A percentile compares a stretch with the other conserved stretches of the same genome.
These are phyloP conservation scores for Xestia ashworthii DNA, from an alignment of 2,888 invertebrate species.

Conservation along the genomic window DNA sequence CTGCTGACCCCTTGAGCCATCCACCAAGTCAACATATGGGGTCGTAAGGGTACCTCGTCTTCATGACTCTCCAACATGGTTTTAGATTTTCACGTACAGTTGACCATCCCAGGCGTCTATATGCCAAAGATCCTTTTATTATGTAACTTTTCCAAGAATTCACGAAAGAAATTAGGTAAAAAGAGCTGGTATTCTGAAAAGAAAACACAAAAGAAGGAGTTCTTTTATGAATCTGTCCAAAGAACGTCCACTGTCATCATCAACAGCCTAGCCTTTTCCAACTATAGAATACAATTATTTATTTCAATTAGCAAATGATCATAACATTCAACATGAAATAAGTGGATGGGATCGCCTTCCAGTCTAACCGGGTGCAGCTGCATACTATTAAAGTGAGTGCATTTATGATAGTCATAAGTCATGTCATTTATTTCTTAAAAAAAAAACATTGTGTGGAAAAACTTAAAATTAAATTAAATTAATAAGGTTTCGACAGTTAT, in stretches of 20 bases:
- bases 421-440: too few relatives aligned
- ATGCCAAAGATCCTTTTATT: slow-evolving; percentile 23
- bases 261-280: neutral
- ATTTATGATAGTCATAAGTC: too few relatives aligned
- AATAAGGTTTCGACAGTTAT: too few relatives aligned
- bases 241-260: neutral
- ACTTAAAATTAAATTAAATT: too few relatives aligned
- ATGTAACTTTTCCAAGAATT: neutral
- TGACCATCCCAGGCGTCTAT: slow-evolving; percentile 65
- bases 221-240: neutral
- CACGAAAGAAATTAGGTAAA: neutral
- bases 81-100: slow-evolving; percentile 79
- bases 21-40: slow-evolving; percentile 70
- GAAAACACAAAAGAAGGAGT: neutral
- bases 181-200: neutral
- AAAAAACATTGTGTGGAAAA: too few relatives aligned
- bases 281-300: neutral
- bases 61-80: slow-evolving; percentile 75
- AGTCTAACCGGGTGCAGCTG: neutral
- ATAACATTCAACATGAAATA: too few relatives aligned
- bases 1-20: slow-evolving; percentile 53
- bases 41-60: slow-evolving; percentile 64
- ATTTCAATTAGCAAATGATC: too few relatives aligned
- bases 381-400: neutral
- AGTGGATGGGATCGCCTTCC: neutral